Evolutionary conservation across 2,113 vertebrate genomes (phyloP).

Genomic region (Ictidomys tridecemlineatus): DNA sequence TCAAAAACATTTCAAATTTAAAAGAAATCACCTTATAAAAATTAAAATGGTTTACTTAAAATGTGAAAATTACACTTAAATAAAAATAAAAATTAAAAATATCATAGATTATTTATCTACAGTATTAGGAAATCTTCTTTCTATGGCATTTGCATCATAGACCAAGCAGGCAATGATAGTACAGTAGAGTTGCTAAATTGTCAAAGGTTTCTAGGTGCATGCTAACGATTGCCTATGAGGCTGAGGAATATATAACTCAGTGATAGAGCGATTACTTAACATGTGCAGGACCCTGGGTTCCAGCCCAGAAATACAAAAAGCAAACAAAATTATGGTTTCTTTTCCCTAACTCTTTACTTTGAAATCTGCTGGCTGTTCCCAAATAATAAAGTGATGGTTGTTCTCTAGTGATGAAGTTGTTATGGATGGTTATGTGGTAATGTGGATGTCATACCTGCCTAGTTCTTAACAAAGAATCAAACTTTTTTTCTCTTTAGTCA

Average conservation of each 20-base stretch:
- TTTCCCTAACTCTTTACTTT: accelerated
- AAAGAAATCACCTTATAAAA: background rate
- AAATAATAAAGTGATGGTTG: too few species aligned
- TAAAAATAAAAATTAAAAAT: background rate
- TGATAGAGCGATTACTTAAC: too few species aligned
- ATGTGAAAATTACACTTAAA: background rate
- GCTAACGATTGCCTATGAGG: accelerated
- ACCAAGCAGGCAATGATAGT: accelerated
- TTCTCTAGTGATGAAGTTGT: background rate
- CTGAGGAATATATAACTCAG: too few species aligned
- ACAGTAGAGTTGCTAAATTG: background rate
- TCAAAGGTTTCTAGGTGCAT: too few species aligned
- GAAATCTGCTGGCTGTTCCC: background rate
- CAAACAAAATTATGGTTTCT: background rate
- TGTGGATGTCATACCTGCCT: background rate
- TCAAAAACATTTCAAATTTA: background rate
- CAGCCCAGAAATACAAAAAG: background rate
- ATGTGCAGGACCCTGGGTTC: background rate
- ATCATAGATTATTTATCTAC: background rate
- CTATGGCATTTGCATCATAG: background rate
- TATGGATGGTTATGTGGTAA: background rate
- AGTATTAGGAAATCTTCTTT: background rate
- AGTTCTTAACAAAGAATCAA: background rate
- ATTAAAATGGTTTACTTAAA: background rate
- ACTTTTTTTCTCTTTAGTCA: background rate